Base-by-base conservation (phyloP, 2,113 vertebrate genomes). In the Oryzias woworae region DNA sequence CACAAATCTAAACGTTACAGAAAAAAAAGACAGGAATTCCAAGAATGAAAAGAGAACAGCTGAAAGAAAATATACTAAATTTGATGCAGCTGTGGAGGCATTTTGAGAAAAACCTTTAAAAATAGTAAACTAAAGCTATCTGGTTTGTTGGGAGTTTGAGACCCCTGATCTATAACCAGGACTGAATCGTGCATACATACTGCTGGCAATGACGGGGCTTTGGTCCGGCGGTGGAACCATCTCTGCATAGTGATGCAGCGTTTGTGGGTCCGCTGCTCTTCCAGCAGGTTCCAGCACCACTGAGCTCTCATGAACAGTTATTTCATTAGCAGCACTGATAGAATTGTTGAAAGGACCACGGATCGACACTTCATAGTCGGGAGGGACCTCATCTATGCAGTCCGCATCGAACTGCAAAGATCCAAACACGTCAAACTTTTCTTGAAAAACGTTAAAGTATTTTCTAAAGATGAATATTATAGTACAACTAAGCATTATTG, bases 301-400 rank as follows among this genome's bases (percentile, higher is more conserved):
- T 0, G 94, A 96, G 76, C 95, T 99, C 81, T 98, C 95, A 0
- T 96, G 95, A 43, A 97, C 89, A 0, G 95, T 97, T 4, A 91
- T 90, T 52, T 98, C 95, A 0, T 96, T 98, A 8, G 95, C 95
- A 0, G 93, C 95, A 0, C 95, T 97, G 87, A 96, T 93, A 76
- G 92, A 91, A 86, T 94, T 95, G 71, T 93, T 94, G 0, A 94
- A 91, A 0, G 91, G 93, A 3, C 93, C 93, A 50, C 93, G 94
- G 58, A 94, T 81, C 10, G 96, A 95, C 1, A 86, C 91, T 84
- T 98, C 96, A 4, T 95, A 92, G 84, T 98, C 97, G 0, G 94
- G 93, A 60, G 94, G 95, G 48, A 93, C 83, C 46, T 99, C 95
- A 3, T 97, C 95, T 63, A 90, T 91, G 79, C 95, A 98, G 84